Conservation (phyloP, 1,140 invertebrate species). For the Thalassaphorura encarpata region DNA sequence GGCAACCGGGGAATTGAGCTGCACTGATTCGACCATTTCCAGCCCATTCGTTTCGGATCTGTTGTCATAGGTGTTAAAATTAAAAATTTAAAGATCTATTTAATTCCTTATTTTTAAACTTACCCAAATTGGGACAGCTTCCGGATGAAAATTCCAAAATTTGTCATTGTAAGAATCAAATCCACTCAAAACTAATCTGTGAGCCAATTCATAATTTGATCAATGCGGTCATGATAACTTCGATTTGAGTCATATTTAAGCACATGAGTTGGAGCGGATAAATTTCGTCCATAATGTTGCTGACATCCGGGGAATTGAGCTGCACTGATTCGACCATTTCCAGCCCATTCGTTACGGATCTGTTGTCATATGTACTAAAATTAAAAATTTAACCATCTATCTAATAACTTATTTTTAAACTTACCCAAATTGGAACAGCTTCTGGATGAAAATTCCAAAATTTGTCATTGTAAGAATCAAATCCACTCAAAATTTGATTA, state of each 20-base stretch:
- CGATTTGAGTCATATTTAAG: constrained; percentile 39
- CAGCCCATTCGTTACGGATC: constrained; percentile 45
- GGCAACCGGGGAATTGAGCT: constrained; percentile 49
- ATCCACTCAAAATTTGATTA: constrained; percentile 35
- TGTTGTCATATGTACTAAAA: constrained; percentile 26
- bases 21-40: constrained; percentile 40
- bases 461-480: no score
- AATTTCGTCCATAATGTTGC: constrained; percentile 12
- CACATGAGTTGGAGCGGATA: constrained; percentile 19
- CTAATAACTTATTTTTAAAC: no score
- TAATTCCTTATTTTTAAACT: no score
- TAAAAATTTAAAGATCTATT: constrained; percentile 52
- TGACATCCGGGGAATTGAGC: constrained; percentile 49
- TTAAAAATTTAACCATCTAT: no score
- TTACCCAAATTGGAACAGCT: constrained; percentile 55
- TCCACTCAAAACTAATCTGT: no score
- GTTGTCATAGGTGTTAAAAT: not conserved
- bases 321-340: constrained; percentile 39
- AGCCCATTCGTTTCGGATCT: constrained; percentile 46
- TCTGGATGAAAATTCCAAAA: no score
- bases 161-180: not conserved
- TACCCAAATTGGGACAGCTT: constrained; percentile 50
- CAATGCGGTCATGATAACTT: constrained; percentile 47
- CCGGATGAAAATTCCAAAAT: constrained; percentile 44
- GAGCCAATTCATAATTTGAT: constrained; percentile 56